Evolutionary conservation across 2,113 vertebrate genomes (phyloP).

Genomic region (Periophthalmus modestus): DNA sequence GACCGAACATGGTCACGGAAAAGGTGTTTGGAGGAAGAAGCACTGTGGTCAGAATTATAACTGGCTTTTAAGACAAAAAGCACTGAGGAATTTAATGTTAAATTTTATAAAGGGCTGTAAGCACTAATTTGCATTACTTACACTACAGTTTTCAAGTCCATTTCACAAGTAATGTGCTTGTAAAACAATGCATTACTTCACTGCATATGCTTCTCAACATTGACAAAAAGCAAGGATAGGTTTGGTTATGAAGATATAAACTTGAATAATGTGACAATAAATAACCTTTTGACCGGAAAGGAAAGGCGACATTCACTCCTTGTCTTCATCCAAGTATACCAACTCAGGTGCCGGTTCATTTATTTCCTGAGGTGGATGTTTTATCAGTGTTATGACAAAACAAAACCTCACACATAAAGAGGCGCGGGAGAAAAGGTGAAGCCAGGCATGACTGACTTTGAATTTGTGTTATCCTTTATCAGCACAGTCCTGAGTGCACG

Average conservation of each 20-base stretch:
- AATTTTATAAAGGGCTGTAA: not conserved
- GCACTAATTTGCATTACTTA: not conserved
- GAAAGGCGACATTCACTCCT: slow-evolving; percentile 14
- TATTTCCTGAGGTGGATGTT: slow-evolving; percentile 20
- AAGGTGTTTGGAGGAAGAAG: not conserved
- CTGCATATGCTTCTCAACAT: not conserved
- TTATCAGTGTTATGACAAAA: slow-evolving; percentile 23
- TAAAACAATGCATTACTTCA: not conserved
- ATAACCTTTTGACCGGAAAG: slow-evolving; percentile 27
- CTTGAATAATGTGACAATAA: slow-evolving; percentile 5
- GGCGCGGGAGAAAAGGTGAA: not conserved
- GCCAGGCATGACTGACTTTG: slow-evolving; percentile 5
- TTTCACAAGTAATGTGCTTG: not conserved
- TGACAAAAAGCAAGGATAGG: too few species aligned
- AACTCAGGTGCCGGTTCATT: slow-evolving; percentile 7
- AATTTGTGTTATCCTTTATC: slow-evolving; percentile 17
- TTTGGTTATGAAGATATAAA: not conserved
- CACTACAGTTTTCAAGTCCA: too few species aligned
- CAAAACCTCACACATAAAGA: not conserved
- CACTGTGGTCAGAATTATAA: not conserved
- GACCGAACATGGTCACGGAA: not conserved
- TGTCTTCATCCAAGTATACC: slow-evolving; percentile 5
- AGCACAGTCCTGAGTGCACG: not conserved
- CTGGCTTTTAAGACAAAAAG: not conserved
- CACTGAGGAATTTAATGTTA: not conserved